Percentiles rank a stretch among this genome's conserved stretches.
Conservation (phyloP, 1,140 invertebrate genomes). For the Drosophila pruinosa region DNA sequence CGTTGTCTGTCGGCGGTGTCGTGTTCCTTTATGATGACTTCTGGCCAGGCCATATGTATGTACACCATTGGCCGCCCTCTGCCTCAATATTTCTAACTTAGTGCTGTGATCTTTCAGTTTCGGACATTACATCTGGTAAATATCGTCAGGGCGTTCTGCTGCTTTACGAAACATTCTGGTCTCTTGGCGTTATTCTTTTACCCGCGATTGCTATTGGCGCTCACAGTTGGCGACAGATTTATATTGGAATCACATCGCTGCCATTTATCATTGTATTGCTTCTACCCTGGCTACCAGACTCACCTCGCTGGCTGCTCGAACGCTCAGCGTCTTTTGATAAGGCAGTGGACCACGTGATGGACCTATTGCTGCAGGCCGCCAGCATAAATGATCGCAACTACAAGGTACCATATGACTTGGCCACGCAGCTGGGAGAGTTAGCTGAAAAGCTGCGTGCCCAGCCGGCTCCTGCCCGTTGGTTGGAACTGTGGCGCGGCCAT, state of each 20-base stretch:
- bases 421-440: slow-evolving; percentile 53
- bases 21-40: slow-evolving; percentile 79
- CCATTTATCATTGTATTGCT: slow-evolving; percentile 75
- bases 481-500: slow-evolving; percentile 69
- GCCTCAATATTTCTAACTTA: background rate
- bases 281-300: slow-evolving; percentile 81
- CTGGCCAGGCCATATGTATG: slow-evolving; percentile 78
- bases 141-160: slow-evolving; percentile 64
- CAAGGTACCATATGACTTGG: slow-evolving; percentile 69
- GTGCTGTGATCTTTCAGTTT: slow-evolving; percentile 48
- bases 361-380: slow-evolving; percentile 65
- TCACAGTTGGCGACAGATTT: slow-evolving; percentile 81
- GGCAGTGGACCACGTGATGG: slow-evolving; percentile 45
- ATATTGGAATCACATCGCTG: slow-evolving; percentile 77
- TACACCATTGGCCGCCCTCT: background rate
- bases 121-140: slow-evolving; percentile 76
- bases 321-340: slow-evolving; percentile 29
- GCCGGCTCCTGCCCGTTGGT: slow-evolving; percentile 55
- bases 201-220: slow-evolving; percentile 72
- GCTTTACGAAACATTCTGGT: slow-evolving; percentile 83
- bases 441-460: slow-evolving; percentile 43
- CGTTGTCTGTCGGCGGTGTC: slow-evolving; percentile 76
- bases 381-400: slow-evolving; percentile 64
- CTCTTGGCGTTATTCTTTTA: slow-evolving; percentile 78
- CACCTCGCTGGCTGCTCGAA: slow-evolving; percentile 82